Evolutionary conservation across 2,888 invertebrate genomes (phyloP), one percentile per base, ranked within the genome.

Genomic region (Drosophila cognata): DNA sequence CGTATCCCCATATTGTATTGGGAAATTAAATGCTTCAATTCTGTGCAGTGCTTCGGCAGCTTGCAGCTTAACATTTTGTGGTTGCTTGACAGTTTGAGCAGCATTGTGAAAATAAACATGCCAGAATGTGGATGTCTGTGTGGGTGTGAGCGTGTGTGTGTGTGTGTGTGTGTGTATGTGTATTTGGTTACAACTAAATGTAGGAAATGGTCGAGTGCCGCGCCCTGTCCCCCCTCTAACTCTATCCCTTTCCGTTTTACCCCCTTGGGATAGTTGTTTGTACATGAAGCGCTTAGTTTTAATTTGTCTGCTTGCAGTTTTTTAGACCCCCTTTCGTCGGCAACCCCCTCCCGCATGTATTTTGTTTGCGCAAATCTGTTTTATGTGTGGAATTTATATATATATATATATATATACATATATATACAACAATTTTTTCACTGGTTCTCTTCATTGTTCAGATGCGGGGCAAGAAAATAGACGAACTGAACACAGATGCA

Each of bases 271-370:
- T 36, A 61, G 55, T 75, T 88, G 85, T 83, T 84, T 88, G 84
- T 76, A 72, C 77, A 77, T 84, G 77, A 64, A 85, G 77, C 89
- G 85, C 87, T 85, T 88, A 89, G 89, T 85, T 85, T 88, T 87
- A 85, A 85, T 85, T 87, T 87, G 89, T 84, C 89, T 85, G 82
- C 82, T 74, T 71, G 84, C 81, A 73, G 74, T 81, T 86, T 76
- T 79, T 80, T 56, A 71, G 69, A 28, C 28, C 28, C 1, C 46
- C 62, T 35, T 21, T 52, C 50, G 28, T 8, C 16, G 38, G 7
- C 33, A 28, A 29, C 21, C 43, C n/a, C 28, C 18, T 4, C 57
- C 28, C 51, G 6, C 60, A 50, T 65, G 21, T 57, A 59, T 59
- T 62, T 84, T 71, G 81, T 78, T 83, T 81, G 69, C 61, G 57